Base-by-base conservation (phyloP, 2,888 invertebrate genomes). In the Augiades crinisus region DNA sequence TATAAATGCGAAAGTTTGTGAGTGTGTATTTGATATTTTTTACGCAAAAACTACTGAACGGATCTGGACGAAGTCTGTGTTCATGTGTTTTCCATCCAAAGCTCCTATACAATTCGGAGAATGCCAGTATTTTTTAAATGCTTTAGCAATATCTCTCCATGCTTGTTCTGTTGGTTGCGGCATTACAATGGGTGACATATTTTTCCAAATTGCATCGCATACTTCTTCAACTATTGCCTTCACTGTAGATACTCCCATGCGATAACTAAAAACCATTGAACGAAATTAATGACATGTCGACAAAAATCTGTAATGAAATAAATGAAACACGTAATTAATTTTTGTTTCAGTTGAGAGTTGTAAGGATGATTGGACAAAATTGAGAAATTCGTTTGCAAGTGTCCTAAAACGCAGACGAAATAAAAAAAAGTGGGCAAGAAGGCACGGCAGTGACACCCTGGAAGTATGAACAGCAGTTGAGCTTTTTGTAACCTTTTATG, bases 211-310 rank as follows among this genome's bases (percentile, higher is more conserved):
- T 16, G 67, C 66, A 17, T 45, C 51, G 52, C 62, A 68, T 24
- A 68, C 64, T 62, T 68, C 64, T 57, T 54, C 37, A 16, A 70
- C 68, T 54, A 67, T 64, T n/a, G 13, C 30, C 43, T 55, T 58
- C 43, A 64, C 60, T 52, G 65, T 64, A 51, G 55, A 27, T 53
- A 63, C 53, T 36, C 64, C 65, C 59, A 67, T 59, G 14, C 64
- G 61, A 53, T 61, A 67, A 40, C 43, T 68, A 53, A 64, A 64
- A 16, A 31, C 64, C 47, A 68, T 27, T n/a, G 65, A 61, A n/a
- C 55, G 34, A 52, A 57, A 68, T 10, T 61, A 60, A 40, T 63
- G 50, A 41, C 64, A 64, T 34, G 62, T 59, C 14, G 59, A 58
- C 34, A 64, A 58, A 60, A 62, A 65, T 53, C 61, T 64, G 60